Base-by-base conservation (phyloP, 2,888 invertebrate species). In the Eucera pruinosa region DNA sequence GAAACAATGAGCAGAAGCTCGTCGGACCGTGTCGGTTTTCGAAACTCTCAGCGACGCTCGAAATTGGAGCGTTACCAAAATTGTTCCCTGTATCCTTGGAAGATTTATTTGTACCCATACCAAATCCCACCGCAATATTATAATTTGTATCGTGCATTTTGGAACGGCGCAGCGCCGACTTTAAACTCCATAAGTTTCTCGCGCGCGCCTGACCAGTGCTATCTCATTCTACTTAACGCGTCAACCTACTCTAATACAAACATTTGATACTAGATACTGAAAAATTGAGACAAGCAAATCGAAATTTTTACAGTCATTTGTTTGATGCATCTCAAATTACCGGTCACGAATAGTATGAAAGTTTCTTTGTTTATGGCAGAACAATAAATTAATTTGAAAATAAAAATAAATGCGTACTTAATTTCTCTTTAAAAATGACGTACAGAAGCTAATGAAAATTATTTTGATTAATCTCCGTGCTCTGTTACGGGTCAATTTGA, bases 1-100 rank as follows among this genome's bases (percentile, higher is more conserved):
- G 25, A 23, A 78, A 77, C 69, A 69, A 69, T 58, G 58, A 69
- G 2, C 18, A 13, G 78, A 18, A 62, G 64, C 70, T 65, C 71
- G 71, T 9, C 71, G 65, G 36, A 61, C 55, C 54, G 48, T 57
- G 79, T 61, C 65, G 50, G 58, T 69, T 77, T 58, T 76, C 68
- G 77, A 68, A 62, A 61, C 52, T 33, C 54, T 39, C 25, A 23
- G 47, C 58, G 54, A 47, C 47, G 39, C 23, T 41, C 45, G 58
- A 62, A 78, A 62, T 67, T 71, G 78, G 72, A 57, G 25, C 61
- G 66, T 41, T 62, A 62, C 71, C 78, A 71, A 78, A 78, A 66
- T 71, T 61, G 47, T 69, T 55, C 65, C 20, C 58, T 30, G 52
- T 36, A 69, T 78, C 78, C 78, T 69, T 64, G 47, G 36, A 64